phyloP scores from a whole-genome alignment of 2,797 vertebrate genomes.

The Malurus splendens region DNA sequence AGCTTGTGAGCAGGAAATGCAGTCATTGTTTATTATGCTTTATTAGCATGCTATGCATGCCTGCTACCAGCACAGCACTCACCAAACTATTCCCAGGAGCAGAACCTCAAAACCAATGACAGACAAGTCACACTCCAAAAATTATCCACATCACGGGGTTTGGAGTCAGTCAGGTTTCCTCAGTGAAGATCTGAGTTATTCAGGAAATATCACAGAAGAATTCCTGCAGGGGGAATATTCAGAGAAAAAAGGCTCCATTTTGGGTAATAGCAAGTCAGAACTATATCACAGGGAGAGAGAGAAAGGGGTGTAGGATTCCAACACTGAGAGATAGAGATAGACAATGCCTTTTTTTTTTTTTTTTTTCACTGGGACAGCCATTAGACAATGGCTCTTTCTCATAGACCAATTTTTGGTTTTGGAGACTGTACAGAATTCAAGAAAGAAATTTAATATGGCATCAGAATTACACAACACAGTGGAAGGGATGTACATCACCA shows the following conservation, averaged over 20 bases:
- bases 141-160: neutral
- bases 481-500: neutral
- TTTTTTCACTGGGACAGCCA: neutral
- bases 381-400: neutral
- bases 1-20: neutral
- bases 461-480: neutral
- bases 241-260: neutral
- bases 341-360: neutral
- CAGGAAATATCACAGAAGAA: neutral
- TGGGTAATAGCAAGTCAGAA: neutral
- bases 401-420: neutral
- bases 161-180: neutral
- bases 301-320: neutral
- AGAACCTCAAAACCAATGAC: neutral
- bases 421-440: neutral
- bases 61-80: neutral
- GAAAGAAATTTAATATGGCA: neutral
- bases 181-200: rapidly evolving
- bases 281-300: neutral
- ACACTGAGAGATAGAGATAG: neutral
- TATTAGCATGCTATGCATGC: neutral
- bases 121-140: neutral
- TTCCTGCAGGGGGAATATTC: neutral
- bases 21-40: neutral
- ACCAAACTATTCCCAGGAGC: neutral